Base-by-base conservation (phyloP, 2,797 vertebrate genomes). In the Aplochiton taeniatus region DNA sequence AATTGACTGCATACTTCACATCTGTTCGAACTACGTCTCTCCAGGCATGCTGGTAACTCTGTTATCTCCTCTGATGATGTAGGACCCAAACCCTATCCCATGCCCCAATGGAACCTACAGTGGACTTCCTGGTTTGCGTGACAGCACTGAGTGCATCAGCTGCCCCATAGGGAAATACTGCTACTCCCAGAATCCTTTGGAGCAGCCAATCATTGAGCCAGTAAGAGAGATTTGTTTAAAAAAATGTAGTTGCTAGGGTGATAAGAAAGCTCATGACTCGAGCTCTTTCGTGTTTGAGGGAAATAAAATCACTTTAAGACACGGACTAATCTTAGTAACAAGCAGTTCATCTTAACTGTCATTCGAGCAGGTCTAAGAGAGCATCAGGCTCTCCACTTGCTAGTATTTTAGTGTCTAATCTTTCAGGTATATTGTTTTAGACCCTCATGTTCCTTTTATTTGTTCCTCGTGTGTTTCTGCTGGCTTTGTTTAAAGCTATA, bases 41-140 rank as follows among this genome's bases (percentile, higher is more conserved):
- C 2, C 31, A 3, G n/a, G 13, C 49, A 13, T 7, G n/a, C 1
- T 51, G n/a, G 3, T n/a, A 13, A 51, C 17, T 4, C 46, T 18
- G 12, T 47, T 51, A 70, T 47, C 55, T 11, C 13, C 48, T 53
- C 61, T 0, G 45, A 54, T 51, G 1, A 0, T 42, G 45, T 43
- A 95, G 95, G 87, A 92, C 66, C 92, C 92, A 12, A 90, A 91
- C 57, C 91, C 92, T 0, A 81, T 90, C 66, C 89, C 94, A 1
- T 97, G 96, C 72, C 95, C 95, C 8, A 96, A 93, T 50, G 95
- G 96, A 46, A 96, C 94, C 1, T 96, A 92, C 11, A 69, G 93
- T 31, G 85, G 80, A 18, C 85, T 78, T 63, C 89, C 89, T 31
- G 95, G 95, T 45, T 83, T 96, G 13, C 87, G 91, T 63, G 89